A percentile compares a stretch with the other conserved stretches of the same genome.
These are phyloP conservation scores for Gallinago jamesoni DNA, from an alignment of 2,113 vertebrate species.

Conservation along the genomic window DNA sequence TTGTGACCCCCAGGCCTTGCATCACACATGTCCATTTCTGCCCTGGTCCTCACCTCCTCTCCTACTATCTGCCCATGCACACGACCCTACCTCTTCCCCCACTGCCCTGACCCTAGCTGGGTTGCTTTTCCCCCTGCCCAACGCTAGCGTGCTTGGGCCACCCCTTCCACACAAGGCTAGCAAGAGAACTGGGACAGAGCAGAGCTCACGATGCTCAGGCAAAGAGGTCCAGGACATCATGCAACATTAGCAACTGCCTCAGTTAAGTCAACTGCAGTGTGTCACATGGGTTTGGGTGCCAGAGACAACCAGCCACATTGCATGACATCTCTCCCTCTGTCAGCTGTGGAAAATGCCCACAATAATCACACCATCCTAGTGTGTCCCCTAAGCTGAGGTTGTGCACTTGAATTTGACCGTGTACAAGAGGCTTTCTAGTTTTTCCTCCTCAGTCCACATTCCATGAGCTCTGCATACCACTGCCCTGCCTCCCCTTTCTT, in stretches of 20 bases:
- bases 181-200: neutral
- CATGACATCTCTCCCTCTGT: neutral
- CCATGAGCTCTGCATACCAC: neutral
- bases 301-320: neutral
- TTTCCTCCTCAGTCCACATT: neutral
- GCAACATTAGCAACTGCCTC: neutral
- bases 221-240: neutral
- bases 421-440: neutral
- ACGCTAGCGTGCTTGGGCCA: rapidly evolving
- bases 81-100: neutral
- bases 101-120: neutral
- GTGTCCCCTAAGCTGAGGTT: neutral
- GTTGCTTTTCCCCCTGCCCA: neutral
- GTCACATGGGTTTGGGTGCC: neutral
- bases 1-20: neutral
- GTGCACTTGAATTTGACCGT: neutral
- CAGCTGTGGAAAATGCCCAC: neutral
- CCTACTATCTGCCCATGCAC: neutral
- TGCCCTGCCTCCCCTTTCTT: neutral
- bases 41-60: neutral
- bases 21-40: neutral
- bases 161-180: neutral
- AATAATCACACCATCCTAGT: neutral
- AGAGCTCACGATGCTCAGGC: neutral
- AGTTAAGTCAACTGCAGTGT: neutral